Percentiles rank a stretch among this genome's conserved stretches.
phyloP scores from a whole-genome alignment of 2,113 vertebrate genomes.

The Casuarius casuarius region DNA sequence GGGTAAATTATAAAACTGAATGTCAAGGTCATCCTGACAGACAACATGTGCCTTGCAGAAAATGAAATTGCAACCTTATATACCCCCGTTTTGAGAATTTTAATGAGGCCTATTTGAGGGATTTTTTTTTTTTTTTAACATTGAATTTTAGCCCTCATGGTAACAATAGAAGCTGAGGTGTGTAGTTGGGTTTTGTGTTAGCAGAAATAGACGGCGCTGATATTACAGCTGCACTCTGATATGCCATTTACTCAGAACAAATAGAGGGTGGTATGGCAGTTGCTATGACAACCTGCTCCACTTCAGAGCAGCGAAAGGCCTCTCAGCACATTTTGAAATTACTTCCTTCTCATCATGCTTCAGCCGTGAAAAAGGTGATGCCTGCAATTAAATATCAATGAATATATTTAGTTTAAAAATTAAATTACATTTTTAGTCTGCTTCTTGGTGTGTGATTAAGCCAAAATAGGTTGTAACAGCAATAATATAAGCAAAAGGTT shows the following conservation, averaged over 20 bases:
- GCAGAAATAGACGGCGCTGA: not conserved
- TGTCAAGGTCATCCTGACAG: conserved; percentile 51
- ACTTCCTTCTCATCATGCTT: conserved; percentile 46
- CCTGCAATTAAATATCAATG: conserved; percentile 55
- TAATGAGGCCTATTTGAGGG: not conserved
- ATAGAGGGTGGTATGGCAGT: conserved; percentile 61
- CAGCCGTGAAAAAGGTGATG: conserved; percentile 11
- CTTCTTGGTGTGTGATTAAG: not conserved
- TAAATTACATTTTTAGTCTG: conserved; percentile 42
- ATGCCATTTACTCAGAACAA: conserved; percentile 59
- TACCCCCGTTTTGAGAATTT: not conserved
- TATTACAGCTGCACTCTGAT: conserved; percentile 54
- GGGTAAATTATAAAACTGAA: conserved; percentile 43
- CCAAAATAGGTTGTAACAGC: not conserved
- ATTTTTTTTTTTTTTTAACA: not conserved
- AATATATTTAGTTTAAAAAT: conserved; percentile 53
- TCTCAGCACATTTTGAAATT: not conserved
- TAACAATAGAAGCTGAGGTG: not conserved
- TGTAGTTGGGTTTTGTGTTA: not conserved
- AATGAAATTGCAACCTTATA: not conserved
- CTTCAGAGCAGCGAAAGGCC: not conserved
- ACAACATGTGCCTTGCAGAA: not conserved
- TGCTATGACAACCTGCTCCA: conserved; percentile 52
- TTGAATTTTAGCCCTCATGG: not conserved
- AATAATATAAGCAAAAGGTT: not conserved